These are phyloP conservation scores for Manacus vitellinus DNA, from an alignment of 2,113 vertebrate genomes.

Conservation along the genomic window DNA sequence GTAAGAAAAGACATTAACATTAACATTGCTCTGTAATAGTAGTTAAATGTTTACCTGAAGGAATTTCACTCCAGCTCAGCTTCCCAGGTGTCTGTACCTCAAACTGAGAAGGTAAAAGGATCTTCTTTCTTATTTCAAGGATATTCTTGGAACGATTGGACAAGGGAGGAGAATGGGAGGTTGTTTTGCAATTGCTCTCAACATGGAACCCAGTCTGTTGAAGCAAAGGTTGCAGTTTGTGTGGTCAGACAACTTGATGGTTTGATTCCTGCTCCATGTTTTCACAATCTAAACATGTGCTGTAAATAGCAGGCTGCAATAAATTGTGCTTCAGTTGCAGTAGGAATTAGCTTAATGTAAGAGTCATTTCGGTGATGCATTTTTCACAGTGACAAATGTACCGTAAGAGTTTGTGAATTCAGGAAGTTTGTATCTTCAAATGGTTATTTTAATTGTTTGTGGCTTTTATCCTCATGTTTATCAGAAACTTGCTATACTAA, in stretches of 20 bases:
- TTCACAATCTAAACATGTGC: neutral
- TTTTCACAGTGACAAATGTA: neutral
- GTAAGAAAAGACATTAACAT: neutral
- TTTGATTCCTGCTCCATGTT: neutral
- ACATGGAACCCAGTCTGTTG: neutral
- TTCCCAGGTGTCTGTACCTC: neutral
- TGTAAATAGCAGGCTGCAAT: neutral
- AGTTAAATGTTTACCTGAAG: neutral
- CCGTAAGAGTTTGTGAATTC: neutral
- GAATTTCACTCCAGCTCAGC: neutral
- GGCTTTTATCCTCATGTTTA: neutral
- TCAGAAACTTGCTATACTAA: neutral
- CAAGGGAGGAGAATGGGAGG: neutral
- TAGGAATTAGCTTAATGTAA: neutral
- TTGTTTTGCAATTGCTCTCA: neutral
- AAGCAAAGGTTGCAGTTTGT: neutral
- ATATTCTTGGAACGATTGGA: neutral
- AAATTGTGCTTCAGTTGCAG: neutral
- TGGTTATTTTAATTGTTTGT: neutral
- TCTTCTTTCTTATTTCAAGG: neutral
- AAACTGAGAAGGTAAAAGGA: neutral
- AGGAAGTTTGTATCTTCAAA: neutral
- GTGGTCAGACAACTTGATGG: neutral
- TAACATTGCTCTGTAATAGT: neutral
- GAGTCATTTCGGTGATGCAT: neutral